Evolutionary conservation across 2,113 vertebrate genomes (phyloP).

Genomic region (Martes martes): DNA sequence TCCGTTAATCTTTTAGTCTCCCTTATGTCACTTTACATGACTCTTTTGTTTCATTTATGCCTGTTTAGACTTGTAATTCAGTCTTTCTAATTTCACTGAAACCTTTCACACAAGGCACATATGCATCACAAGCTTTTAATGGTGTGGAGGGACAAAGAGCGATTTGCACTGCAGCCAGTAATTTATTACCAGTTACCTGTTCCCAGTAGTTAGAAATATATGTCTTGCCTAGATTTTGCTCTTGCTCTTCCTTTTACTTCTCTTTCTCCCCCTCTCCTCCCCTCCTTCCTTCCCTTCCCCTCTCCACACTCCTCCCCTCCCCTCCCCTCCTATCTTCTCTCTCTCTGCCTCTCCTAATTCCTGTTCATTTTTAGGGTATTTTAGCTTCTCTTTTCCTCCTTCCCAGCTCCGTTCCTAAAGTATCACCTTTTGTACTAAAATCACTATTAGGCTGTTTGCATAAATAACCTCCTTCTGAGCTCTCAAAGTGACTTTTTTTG

Average conservation of each 20-base stretch:
- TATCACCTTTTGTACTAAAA: not conserved
- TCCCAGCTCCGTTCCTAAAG: not conserved
- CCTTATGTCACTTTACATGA: not conserved
- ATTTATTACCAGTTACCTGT: not conserved
- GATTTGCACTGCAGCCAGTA: not conserved
- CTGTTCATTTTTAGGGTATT: not conserved
- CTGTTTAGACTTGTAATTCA: not conserved
- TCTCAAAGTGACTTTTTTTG: not conserved
- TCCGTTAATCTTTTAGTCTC: not conserved
- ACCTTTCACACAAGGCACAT: not conserved
- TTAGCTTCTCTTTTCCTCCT: not conserved
- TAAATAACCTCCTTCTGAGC: not conserved
- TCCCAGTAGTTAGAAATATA: not conserved
- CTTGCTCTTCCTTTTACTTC: not conserved
- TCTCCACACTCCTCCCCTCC: fast-evolving
- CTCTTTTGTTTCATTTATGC: not conserved
- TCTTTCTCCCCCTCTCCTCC: too few relatives aligned
- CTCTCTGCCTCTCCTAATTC: not conserved
- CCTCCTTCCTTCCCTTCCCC: not conserved
- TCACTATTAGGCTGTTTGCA: not conserved
- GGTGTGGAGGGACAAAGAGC: not conserved
- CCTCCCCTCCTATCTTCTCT: not conserved
- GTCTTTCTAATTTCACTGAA: not conserved
- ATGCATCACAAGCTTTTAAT: not conserved
- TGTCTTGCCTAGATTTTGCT: not conserved